Evolutionary conservation across 2,797 vertebrate genomes (phyloP), one percentile per base, ranked within the genome.

Genomic region (Artibeus jamaicensis): DNA sequence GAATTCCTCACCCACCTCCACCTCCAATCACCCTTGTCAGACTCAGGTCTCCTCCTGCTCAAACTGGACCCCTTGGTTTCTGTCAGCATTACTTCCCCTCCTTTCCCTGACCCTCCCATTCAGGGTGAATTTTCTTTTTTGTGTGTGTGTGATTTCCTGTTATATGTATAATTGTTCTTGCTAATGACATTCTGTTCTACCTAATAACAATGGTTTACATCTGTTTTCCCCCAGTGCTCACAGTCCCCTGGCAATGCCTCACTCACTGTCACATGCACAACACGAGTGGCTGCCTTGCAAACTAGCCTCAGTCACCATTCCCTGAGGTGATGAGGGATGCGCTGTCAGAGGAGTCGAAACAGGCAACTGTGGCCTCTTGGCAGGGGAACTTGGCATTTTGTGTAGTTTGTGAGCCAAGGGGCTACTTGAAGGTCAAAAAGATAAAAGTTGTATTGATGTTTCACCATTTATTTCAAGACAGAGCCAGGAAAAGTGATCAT

Each of bases 381-480:
- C 8, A 62, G 79, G 77, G 34, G 59, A 2, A 37, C 6, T 26
- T 21, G 7, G 44, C 55, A 19, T 67, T 81, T 57, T 24, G 3
- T 15, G 44, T 24, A 29, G 19, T 44, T 18, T 77, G 57, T 76
- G 37, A 88, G 57, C 10, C 44, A 42, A 2, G 42, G 21, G 44
- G 34, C 29, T 2, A 39, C 44, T 48, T 87, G 50, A 15, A 96
- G 57, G 44, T 65, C 26, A 2, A 39, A 0, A 12, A 65, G 44
- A 76, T 67, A 67, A 59, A 62, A 89, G 57, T 2, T 7, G 12
- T 74, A 42, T 83, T 15, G n/a, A 26, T 83, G 53, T 59, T 44
- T 93, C 67, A 88, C 57, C 84, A 29, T 71, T 81, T 82, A 74
- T 59, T 91, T 88, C 59, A 39, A 89, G 84, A 82, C 83, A 68